Evolutionary conservation across 2,113 vertebrate genomes (phyloP), one percentile per base, ranked within the genome.

Genomic region (Manacus vitellinus): DNA sequence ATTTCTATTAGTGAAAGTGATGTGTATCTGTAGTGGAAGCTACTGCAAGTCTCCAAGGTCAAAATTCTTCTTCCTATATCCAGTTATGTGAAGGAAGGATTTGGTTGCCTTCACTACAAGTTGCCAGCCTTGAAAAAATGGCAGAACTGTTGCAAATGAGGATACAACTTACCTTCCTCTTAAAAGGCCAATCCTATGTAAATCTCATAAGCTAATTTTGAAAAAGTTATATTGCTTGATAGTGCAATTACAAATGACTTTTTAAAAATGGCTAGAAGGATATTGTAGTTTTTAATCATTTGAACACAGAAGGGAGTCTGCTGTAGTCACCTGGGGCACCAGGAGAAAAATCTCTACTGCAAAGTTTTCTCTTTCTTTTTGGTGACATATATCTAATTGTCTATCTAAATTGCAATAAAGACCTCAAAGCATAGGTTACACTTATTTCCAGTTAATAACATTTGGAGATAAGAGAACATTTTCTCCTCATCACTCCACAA

Each of bases 391-490:
- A 93, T 92, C 92, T 94, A 95, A 97, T 94, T 95, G 81, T 91
- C 88, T 92, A 94, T 97, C 91, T 97, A 96, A 97, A 97, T 96
- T 89, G 66, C 92, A 96, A 80, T 66, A 94, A 96, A 92, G 79
- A 89, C 44, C 80, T 97, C 61, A 93, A 93, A 96, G 56, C 5
- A 2, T 49, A 90, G 80, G 61, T 92, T 94, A 94, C 52, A 79
- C 76, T 85, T 91, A 79, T 92, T 97, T 88, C 91, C 74, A 91
- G 75, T 76, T 95, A 96, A 95, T 94, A 81, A 68, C 28, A 54
- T 94, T 88, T 89, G 72, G 92, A 93, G 76, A 92, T 85, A 93
- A 94, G 61, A 44, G 61, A 93, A 73, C 47, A 20, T n/a, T 92
- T 92, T 62, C 68, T 27, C 39, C 37, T 66, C 46, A 49, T 52